Evolutionary conservation across 1,140 invertebrate species (phyloP).

Genomic region (Zaprionus ornatus): DNA sequence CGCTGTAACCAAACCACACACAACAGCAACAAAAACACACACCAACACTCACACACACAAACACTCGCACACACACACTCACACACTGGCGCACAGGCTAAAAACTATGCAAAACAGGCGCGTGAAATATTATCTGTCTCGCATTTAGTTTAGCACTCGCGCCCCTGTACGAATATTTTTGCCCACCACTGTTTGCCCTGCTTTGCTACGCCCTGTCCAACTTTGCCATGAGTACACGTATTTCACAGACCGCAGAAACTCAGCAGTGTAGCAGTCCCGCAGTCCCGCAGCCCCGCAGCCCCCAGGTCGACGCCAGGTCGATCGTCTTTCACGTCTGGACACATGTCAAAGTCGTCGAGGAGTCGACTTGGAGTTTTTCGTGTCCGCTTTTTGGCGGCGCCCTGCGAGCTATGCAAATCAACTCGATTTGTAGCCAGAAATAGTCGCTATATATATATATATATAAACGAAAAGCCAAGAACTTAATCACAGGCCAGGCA

Average conservation of each 20-base stretch:
- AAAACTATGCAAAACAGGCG: constrained; percentile 73
- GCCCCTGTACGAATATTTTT: constrained; percentile 45
- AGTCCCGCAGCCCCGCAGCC: not conserved
- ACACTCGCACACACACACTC: constrained; percentile 18
- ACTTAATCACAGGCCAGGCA: constrained; percentile 32
- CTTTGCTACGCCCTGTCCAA: not conserved
- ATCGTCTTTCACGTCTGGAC: constrained; percentile 59
- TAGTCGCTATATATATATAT: constrained; percentile 46
- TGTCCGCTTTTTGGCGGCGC: constrained; percentile 24
- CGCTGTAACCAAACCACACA: constrained; percentile 24
- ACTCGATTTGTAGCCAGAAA: constrained; percentile 50
- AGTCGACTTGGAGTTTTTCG: constrained; percentile 40
- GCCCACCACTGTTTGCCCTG: constrained; percentile 30
- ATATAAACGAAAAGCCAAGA: constrained; percentile 4
- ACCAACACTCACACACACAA: constrained; percentile 14
- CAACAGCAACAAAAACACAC: constrained; percentile 27
- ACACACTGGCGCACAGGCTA: not conserved
- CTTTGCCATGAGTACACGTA: not conserved
- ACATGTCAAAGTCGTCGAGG: constrained; percentile 71
- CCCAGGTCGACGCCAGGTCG: not conserved
- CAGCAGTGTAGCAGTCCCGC: not conserved
- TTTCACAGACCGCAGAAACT: not conserved
- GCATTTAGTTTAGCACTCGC: constrained; percentile 37
- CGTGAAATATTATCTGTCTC: constrained; percentile 82
- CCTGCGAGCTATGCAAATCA: constrained; percentile 63